Base-by-base conservation (phyloP, 1,140 invertebrate genomes). In the Metopolophium dirhodum region DNA sequence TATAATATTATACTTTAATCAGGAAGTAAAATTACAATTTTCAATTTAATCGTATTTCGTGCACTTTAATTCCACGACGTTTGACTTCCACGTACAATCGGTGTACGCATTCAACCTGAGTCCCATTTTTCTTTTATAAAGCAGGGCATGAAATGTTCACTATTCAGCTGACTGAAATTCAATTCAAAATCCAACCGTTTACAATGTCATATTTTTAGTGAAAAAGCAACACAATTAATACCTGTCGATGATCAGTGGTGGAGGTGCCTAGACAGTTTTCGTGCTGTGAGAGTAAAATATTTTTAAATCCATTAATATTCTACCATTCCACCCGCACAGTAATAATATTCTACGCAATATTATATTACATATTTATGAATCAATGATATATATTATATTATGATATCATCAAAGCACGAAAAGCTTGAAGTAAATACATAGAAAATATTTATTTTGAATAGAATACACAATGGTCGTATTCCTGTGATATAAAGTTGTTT, bases 331-430 rank as follows among this genome's bases (percentile, higher is more conserved):
- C 30, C 11, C 30, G 14, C 47, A 47, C 47, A 49, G 3, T 41
- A 41, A 41, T 41, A 41, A 41, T 41, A 26, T 61, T 30, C 8
- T 9, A 30, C 26, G 26, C 57, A 61, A 61, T 61, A 61, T 14
- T n/a, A 0, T n/a, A n/a, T n/a, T n/a, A 14, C 3, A 6, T 9
- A 2, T 51, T 18, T 20, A 51, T 30, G 30, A 11, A 0, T 1
- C n/a, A n/a, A n/a, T n/a, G n/a, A n/a, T n/a, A n/a, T n/a, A n/a
- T 68, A 68, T 6, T 22, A 51, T 51, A 51, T 51, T 61, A 30
- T 14, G 30, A 68, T 4, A 61, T 11, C n/a, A 14, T 68, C 30
- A n/a, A 68, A n/a, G 4, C 11, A 14, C 11, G 4, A 68, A 30
- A 68, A 68, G 14, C 30, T 4, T 14, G 4, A 77, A n/a, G 11